phyloP scores from a whole-genome alignment of 2,888 invertebrate genomes.

The Tipula lateralis region DNA sequence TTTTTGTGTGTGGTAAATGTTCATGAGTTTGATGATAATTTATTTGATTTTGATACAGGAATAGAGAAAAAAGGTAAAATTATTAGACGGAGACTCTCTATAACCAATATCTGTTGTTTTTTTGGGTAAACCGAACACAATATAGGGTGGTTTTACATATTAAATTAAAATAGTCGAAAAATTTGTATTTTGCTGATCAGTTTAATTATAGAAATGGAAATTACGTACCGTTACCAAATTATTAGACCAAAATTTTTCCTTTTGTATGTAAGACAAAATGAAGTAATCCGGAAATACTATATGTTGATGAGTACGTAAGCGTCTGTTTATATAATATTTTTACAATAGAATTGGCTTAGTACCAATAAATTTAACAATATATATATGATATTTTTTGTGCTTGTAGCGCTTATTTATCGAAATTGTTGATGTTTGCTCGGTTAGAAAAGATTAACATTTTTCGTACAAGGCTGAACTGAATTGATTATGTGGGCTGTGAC shows the following conservation, averaged over 20 bases:
- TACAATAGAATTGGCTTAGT: background rate
- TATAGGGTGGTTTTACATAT: background rate
- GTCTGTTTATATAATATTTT: background rate
- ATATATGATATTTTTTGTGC: background rate
- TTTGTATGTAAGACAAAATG: too few relatives aligned
- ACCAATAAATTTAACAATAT: background rate
- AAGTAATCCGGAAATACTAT: too few relatives aligned
- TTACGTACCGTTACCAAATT: too few relatives aligned
- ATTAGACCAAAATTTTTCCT: too few relatives aligned
- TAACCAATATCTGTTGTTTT: background rate
- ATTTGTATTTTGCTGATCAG: background rate
- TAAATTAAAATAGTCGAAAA: background rate
- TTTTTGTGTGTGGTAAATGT: background rate
- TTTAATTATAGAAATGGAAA: background rate
- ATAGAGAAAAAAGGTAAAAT: background rate
- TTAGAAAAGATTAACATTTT: background rate
- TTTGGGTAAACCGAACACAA: background rate
- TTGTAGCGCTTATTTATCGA: background rate
- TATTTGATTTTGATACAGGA: constrained; percentile 15
- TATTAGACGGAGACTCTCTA: background rate
- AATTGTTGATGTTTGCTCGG: background rate
- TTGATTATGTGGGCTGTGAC: background rate
- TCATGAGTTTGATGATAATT: constrained; percentile 24
- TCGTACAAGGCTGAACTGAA: background rate
- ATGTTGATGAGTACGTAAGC: background rate